phyloP scores from a whole-genome alignment of 2,113 vertebrate species.

The Podarcis muralis region DNA sequence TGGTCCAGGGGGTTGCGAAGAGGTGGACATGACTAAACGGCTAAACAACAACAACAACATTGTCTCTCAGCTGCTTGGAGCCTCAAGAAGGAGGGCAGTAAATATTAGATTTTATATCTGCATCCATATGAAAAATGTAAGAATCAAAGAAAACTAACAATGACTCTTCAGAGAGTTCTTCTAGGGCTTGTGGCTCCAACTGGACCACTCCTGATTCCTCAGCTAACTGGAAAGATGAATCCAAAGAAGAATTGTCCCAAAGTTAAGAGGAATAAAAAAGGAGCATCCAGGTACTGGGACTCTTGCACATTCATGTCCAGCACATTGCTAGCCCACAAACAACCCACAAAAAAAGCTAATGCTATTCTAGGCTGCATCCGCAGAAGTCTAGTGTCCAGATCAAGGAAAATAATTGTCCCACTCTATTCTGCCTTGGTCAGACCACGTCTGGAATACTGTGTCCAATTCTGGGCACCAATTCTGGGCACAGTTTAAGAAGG shows the following conservation, averaged over 20 bases:
- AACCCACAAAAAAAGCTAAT: no score
- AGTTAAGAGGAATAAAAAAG: slow-evolving; percentile 54
- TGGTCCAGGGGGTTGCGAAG: no score
- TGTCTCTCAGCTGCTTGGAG: background rate
- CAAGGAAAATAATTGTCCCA: no score
- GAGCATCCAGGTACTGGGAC: slow-evolving; percentile 55
- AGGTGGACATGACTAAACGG: no score
- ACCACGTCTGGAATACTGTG: no score
- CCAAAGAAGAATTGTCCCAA: slow-evolving; percentile 42
- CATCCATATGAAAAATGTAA: background rate
- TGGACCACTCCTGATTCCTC: slow-evolving; percentile 24
- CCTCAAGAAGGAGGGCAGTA: background rate
- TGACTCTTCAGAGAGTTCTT: background rate
- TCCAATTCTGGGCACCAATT: no score
- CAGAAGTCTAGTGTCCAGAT: no score
- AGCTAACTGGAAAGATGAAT: slow-evolving; percentile 52
- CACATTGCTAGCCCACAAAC: slow-evolving; percentile 46
- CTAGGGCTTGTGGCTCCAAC: slow-evolving; percentile 51
- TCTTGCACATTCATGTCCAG: slow-evolving; percentile 58
- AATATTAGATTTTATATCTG: background rate
- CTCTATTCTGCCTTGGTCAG: no score
- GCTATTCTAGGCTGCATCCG: no score
- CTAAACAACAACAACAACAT: no score
- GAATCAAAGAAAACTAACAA: background rate
- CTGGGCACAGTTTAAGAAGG: no score